Evolutionary conservation across 2,113 vertebrate genomes (phyloP), one percentile per base, ranked within the genome.

Genomic region (Talpa occidentalis): DNA sequence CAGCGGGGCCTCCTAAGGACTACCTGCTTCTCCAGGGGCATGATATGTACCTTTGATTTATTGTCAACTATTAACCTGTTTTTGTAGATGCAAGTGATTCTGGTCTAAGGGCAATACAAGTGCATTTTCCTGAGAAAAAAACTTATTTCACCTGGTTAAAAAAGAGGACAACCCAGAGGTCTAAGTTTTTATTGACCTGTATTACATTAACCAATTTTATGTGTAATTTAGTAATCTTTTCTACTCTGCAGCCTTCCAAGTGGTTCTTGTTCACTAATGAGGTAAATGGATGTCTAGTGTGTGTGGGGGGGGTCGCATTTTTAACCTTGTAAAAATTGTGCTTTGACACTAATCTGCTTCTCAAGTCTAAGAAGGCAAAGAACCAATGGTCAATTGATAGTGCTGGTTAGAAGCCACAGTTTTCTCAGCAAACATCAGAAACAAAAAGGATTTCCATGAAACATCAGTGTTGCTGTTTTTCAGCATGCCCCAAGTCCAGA

Each of bases 131-230:
- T 60, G 76, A 66, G 22, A 54, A 26, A 82, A 82, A 44, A 84
- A 72, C 66, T 79, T 11, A 72, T 92, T 82, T 79, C 72, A 9
- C n/a, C 60, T 90, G 62, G 69, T 73, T n/a, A n/a, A 77, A 77
- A 59, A 70, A 32, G 37, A 66, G 42, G 42, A 42, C 21, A 76
- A 44, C 3, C 37, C 32, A 42, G 67, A 82, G 44, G n/a, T 70
- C 21, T 80, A 64, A 76, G 35, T 88, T 70, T 62, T 49, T 52
- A 74, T 59, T 78, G 49, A 10, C 69, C 32, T 92, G 21, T 35
- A 59, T 67, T 44, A 32, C 24, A 52, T 69, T 81, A 86, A 81
- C 74, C 4, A 28, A 59, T 70, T 86, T 64, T 80, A 21, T 40
- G 44, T 80, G 6, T 67, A 77, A 92, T 76, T 81, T 56, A 60